These are phyloP conservation scores for Clarias laeviceps DNA, from an alignment of 2,797 vertebrate species.

Conservation along the genomic window DNA sequence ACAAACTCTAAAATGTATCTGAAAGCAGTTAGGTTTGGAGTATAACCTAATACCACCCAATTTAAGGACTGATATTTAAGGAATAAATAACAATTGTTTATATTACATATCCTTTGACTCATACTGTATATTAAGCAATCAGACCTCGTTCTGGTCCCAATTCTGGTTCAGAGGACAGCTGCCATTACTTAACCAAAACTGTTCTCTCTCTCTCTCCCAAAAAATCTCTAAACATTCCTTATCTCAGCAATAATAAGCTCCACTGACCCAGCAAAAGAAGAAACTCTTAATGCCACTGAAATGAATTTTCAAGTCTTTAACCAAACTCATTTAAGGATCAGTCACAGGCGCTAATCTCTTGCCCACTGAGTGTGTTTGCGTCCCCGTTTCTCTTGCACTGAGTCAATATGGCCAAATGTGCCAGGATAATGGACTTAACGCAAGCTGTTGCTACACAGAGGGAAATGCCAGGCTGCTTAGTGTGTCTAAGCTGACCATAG, in stretches of 20 bases:
- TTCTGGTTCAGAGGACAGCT: neutral
- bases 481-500: constrained; percentile 50
- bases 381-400: constrained; percentile 69
- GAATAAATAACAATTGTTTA: neutral
- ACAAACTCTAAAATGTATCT: neutral
- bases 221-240: constrained; percentile 26
- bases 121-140: constrained; percentile 35
- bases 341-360: constrained; percentile 74
- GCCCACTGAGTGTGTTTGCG: constrained; percentile 70
- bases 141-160: neutral
- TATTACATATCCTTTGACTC: neutral
- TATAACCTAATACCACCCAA: neutral
- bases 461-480: constrained; percentile 66
- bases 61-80: neutral
- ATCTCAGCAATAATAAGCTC: constrained; percentile 56
- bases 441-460: constrained; percentile 80
- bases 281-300: constrained; percentile 77
- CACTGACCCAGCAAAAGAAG: constrained; percentile 75
- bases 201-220: neutral
- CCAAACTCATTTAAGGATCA: constrained; percentile 85
- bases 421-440: constrained; percentile 81
- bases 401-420: constrained; percentile 81
- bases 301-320: constrained; percentile 81
- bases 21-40: neutral
- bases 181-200: constrained; percentile 26